phyloP scores from a whole-genome alignment of 2,888 invertebrate species.

The Agriopis aurantiaria region DNA sequence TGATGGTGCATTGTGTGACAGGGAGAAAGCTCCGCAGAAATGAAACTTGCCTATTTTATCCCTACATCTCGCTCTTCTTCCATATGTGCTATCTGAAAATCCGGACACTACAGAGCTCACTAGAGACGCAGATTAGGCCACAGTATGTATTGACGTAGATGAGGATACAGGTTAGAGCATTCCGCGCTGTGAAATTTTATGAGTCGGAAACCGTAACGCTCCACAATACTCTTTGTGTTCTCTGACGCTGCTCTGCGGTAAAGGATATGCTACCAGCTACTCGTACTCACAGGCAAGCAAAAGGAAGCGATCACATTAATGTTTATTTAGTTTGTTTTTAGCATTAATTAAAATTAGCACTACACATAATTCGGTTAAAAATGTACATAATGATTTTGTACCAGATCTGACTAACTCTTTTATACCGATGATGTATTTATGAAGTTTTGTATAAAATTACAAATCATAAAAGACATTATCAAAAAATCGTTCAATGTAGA shows the following conservation, averaged over 20 bases:
- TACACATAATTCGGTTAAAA: too few relatives aligned
- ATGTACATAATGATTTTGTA: too few relatives aligned
- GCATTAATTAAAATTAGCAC: too few relatives aligned
- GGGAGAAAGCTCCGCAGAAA: background rate
- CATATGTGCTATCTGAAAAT: background rate
- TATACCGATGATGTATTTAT: too few relatives aligned
- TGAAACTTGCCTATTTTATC: background rate
- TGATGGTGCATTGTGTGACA: too few relatives aligned
- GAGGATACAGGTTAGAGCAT: constrained; percentile 35
- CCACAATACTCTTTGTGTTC: constrained; percentile 44
- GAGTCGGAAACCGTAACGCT: constrained; percentile 55
- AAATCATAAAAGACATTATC: too few relatives aligned
- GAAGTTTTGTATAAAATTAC: too few relatives aligned
- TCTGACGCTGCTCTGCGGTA: constrained; percentile 29
- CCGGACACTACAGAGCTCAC: background rate
- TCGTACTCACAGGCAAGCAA: too few relatives aligned
- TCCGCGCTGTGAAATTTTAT: constrained; percentile 54
- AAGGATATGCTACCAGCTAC: background rate
- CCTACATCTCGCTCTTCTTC: background rate
- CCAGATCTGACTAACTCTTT: too few relatives aligned
- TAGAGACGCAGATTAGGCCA: background rate
- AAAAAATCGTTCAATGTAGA: too few relatives aligned
- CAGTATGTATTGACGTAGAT: constrained; percentile 2
- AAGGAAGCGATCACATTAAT: background rate
- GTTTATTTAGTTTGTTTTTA: background rate